phyloP scores from a whole-genome alignment of 2,797 vertebrate genomes.

The Neostethus bicornis region DNA sequence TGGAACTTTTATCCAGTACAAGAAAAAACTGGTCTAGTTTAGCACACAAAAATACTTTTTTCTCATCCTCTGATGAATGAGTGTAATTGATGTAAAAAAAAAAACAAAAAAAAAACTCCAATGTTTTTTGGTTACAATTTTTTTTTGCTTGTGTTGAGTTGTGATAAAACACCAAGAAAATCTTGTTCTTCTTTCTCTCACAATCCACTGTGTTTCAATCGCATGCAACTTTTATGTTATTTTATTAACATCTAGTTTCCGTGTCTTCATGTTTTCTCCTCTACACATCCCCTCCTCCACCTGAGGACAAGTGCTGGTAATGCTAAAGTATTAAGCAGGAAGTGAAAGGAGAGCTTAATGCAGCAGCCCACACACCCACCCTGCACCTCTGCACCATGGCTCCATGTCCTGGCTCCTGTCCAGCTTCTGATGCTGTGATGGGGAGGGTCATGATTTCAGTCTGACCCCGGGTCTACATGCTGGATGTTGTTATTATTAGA shows the following conservation, averaged over 20 bases:
- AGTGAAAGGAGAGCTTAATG: conserved; percentile 68
- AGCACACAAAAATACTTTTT: conserved; percentile 12
- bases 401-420: conserved; percentile 82
- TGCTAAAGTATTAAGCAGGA: conserved; percentile 58
- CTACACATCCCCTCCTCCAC: conserved; percentile 27
- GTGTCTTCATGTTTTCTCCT: conserved; percentile 31
- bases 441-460: conserved; percentile 80
- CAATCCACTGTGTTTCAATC: conserved; percentile 14
- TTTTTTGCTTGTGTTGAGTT: conserved; percentile 45
- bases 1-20: conserved; percentile 55
- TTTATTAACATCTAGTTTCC: conserved; percentile 29
- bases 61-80: conserved; percentile 11
- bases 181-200: conserved; percentile 25
- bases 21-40: conserved; percentile 45
- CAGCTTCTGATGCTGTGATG: conserved; percentile 84
- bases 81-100: conserved; percentile 1
- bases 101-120: too few species aligned
- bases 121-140: conserved; percentile 4
- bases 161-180: conserved; percentile 24
- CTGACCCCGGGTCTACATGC: conserved; percentile 86
- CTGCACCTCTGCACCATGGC: conserved; percentile 57
- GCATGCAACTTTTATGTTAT: conserved; percentile 25
- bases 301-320: conserved; percentile 26
- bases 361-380: conserved; percentile 63
- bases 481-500: conserved; percentile 97